phyloP scores from a whole-genome alignment of 2,797 vertebrate genomes.

The Chiroxiphia lanceolata region DNA sequence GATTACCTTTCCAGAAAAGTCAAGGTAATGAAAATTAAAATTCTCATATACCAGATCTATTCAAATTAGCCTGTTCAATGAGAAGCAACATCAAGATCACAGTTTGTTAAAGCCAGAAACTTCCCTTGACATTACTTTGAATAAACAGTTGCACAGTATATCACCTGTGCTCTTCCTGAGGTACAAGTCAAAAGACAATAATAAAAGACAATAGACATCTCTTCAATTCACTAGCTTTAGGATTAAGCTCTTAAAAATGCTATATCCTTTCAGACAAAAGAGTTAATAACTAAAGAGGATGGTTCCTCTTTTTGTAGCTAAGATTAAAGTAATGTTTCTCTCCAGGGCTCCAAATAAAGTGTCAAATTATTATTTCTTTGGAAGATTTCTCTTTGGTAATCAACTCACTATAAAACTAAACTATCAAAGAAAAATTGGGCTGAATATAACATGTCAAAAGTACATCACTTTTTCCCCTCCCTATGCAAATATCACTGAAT shows the following conservation, averaged over 20 bases:
- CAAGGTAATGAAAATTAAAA: background rate
- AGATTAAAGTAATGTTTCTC: background rate
- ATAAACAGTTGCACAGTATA: background rate
- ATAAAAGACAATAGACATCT: background rate
- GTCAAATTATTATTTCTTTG: background rate
- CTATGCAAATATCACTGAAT: background rate
- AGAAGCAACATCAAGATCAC: background rate
- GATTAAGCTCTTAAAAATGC: background rate
- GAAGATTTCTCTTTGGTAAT: background rate
- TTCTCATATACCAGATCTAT: background rate
- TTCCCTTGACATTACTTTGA: background rate
- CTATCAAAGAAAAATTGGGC: background rate
- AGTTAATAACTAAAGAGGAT: background rate
- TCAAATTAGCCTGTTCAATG: background rate
- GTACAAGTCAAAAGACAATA: background rate
- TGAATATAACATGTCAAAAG: background rate
- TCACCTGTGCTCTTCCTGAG: background rate
- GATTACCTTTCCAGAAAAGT: background rate
- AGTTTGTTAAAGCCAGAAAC: background rate
- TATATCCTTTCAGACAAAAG: background rate
- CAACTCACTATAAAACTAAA: background rate
- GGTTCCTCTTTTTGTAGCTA: background rate
- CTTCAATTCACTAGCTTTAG: background rate
- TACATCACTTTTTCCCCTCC: background rate
- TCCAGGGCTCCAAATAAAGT: background rate